These are phyloP conservation scores for Cacoxenus indagator DNA, from an alignment of 2,888 invertebrate species.

Conservation along the genomic window DNA sequence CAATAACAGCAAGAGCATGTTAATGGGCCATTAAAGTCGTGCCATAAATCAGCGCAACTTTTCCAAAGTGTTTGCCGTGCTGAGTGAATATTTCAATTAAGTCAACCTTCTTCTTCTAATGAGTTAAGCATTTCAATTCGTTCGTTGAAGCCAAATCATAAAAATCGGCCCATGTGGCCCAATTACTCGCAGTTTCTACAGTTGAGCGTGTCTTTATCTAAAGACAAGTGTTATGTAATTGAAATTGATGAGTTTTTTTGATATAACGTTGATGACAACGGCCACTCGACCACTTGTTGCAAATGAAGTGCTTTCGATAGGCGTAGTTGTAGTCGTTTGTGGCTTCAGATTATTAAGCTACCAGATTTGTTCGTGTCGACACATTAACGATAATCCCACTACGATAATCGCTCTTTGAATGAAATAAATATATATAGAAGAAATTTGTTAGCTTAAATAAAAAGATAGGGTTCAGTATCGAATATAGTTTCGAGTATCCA, in stretches of 20 bases:
- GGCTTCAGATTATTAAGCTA: background rate
- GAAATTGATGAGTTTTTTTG: background rate
- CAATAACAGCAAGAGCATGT: constrained; percentile 41
- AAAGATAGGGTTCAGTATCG: too few species aligned
- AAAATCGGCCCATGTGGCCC: too few species aligned
- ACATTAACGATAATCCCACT: too few species aligned
- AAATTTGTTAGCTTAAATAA: too few species aligned
- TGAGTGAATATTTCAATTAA: constrained; percentile 11
- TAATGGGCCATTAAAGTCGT: constrained; percentile 56
- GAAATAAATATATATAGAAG: too few species aligned
- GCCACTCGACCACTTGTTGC: background rate
- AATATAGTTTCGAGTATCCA: too few species aligned
- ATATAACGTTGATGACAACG: background rate
- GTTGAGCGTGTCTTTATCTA: too few species aligned
- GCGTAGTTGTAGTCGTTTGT: background rate
- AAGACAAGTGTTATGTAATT: background rate
- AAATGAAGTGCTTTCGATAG: background rate
- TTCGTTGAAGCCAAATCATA: background rate
- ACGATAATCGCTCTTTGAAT: too few species aligned
- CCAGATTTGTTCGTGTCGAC: too few species aligned
- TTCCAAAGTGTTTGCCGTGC: constrained; percentile 5
- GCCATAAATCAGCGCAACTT: constrained; percentile 47
- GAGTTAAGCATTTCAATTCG: constrained; percentile 5
- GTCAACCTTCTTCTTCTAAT: background rate
- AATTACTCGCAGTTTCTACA: too few species aligned